A percentile compares a stretch with the other conserved stretches of the same genome.
These are phyloP conservation scores for Ectemnius continuus DNA, from an alignment of 2,888 invertebrate genomes.

Conservation along the genomic window DNA sequence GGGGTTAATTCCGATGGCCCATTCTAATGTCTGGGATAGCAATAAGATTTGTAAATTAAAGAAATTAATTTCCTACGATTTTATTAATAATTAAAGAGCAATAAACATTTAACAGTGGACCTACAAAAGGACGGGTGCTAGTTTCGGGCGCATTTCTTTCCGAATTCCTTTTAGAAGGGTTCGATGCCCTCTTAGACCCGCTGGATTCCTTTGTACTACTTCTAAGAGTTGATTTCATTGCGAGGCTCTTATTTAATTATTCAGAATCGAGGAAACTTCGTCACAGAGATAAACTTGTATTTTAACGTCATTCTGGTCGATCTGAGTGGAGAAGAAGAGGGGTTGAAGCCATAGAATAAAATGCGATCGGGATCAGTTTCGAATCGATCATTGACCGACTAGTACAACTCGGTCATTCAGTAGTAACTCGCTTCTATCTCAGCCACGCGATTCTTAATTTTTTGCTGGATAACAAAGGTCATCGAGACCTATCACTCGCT, in stretches of 20 bases:
- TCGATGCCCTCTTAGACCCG: conserved; percentile 10
- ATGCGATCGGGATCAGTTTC: conserved; percentile 11
- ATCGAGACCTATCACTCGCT: conserved; percentile 11
- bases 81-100: background rate
- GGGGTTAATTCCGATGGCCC: conserved; percentile 83
- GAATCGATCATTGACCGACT: conserved; percentile 10
- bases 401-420: conserved; percentile 1
- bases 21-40: conserved; percentile 79
- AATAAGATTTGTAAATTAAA: background rate
- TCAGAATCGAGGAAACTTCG: background rate
- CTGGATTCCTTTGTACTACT: too few relatives aligned
- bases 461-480: conserved; percentile 17
- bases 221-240: too few relatives aligned
- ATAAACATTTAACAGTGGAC: background rate
- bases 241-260: background rate
- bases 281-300: background rate
- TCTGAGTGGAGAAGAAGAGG: background rate
- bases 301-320: background rate
- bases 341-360: conserved; percentile 8
- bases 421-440: background rate
- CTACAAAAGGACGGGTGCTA: conserved; percentile 53
- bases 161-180: background rate
- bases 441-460: conserved; percentile 11
- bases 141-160: conserved; percentile 9
- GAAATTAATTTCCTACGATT: background rate